phyloP scores from a whole-genome alignment of 35 echinoderm and acorn worm genomes.

The Patiria miniata region DNA sequence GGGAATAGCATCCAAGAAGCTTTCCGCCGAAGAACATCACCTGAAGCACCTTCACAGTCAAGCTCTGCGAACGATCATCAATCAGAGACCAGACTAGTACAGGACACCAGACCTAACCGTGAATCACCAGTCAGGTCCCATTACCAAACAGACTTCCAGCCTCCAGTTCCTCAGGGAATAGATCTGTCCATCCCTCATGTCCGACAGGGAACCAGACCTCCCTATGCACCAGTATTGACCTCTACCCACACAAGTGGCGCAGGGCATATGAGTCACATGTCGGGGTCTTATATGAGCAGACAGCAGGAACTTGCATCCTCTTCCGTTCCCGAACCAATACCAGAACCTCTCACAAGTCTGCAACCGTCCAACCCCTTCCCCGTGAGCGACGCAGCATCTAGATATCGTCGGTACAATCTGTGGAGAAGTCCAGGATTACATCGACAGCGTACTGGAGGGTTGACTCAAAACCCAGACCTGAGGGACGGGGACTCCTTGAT shows the following conservation, averaged over 20 bases:
- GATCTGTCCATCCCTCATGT: neutral
- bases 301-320: neutral
- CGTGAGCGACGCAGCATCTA: neutral
- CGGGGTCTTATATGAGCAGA: neutral
- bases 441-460: neutral
- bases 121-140: neutral
- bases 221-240: neutral
- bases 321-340: neutral
- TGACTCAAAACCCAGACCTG: neutral
- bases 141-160: neutral
- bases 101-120: neutral
- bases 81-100: neutral
- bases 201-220: slow-evolving; percentile 3
- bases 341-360: neutral
- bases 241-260: neutral
- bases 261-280: neutral
- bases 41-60: neutral
- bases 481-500: no score
- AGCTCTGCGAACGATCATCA: neutral
- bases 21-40: neutral
- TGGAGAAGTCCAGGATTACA: neutral
- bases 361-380: neutral
- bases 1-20: neutral
- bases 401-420: slow-evolving; percentile 5
- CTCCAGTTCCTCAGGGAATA: neutral